Evolutionary conservation across 1,140 invertebrate genomes (phyloP).

Genomic region (Drosophila murphyi): DNA sequence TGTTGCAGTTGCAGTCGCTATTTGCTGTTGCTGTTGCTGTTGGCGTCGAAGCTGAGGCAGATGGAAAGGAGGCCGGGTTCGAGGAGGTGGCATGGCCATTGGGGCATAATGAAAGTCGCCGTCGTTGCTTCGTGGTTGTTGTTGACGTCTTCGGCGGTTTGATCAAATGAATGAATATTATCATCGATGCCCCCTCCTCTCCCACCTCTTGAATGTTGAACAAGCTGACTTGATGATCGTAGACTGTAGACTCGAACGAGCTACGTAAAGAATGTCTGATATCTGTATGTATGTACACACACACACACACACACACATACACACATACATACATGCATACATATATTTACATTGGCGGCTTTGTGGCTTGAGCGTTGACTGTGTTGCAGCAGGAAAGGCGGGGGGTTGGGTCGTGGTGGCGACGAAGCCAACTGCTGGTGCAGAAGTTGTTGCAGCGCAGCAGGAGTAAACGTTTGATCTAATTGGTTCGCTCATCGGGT

Average conservation of each 20-base stretch:
- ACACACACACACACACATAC: neutral
- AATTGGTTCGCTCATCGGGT: slow-evolving; percentile 76
- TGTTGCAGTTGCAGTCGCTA: slow-evolving; percentile 22
- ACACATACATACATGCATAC: slow-evolving; percentile 10
- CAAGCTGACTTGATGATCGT: slow-evolving; percentile 78
- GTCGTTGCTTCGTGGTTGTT: slow-evolving; percentile 38
- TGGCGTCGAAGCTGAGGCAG: slow-evolving; percentile 10
- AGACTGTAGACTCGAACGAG: slow-evolving; percentile 33
- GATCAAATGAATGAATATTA: slow-evolving; percentile 83
- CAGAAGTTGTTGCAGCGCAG: slow-evolving; percentile 54
- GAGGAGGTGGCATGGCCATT: slow-evolving; percentile 28
- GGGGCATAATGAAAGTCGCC: slow-evolving; percentile 65
- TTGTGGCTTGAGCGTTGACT: slow-evolving; percentile 43
- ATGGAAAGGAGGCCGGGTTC: neutral
- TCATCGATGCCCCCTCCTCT: slow-evolving; percentile 70
- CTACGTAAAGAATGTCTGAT: slow-evolving; percentile 69
- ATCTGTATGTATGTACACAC: slow-evolving; percentile 26
- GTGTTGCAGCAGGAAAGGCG: neutral
- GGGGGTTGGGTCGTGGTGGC: neutral
- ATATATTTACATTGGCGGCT: slow-evolving; percentile 45
- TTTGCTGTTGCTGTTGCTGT: slow-evolving; percentile 23
- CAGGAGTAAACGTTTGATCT: slow-evolving; percentile 80
- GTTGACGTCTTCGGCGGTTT: slow-evolving; percentile 77
- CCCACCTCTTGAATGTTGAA: slow-evolving; percentile 65
- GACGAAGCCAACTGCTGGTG: slow-evolving; percentile 1